Conservation (phyloP, 2,797 vertebrate genomes). For the Gobio occitaniae region DNA sequence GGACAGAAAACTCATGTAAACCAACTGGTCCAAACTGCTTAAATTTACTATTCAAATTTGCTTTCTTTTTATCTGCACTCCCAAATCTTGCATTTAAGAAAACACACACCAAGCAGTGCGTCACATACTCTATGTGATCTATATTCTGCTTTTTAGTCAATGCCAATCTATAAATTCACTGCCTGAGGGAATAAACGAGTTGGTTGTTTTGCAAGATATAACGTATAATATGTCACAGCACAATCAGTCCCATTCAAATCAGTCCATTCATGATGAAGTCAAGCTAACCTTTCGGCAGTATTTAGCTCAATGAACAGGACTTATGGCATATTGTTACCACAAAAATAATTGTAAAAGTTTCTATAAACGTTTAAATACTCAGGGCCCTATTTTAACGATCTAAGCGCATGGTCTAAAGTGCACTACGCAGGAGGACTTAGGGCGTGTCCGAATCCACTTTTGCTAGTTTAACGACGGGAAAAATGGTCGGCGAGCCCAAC, state of each 20-base stretch:
- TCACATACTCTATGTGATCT: neutral
- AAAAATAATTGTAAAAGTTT: neutral
- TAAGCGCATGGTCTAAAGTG: too few species aligned
- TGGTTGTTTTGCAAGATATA: neutral
- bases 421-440: too few species aligned
- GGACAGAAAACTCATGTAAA: neutral
- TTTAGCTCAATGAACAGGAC: neutral
- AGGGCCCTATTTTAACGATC: too few species aligned
- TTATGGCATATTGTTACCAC: neutral
- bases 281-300: neutral
- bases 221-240: neutral
- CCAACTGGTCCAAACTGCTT: conserved; percentile 10
- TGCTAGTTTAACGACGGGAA: too few species aligned
- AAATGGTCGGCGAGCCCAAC: too few species aligned
- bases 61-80: conserved; percentile 10
- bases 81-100: conserved; percentile 11
- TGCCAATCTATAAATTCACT: neutral
- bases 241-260: neutral
- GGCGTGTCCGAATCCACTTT: too few species aligned
- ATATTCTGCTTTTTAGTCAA: neutral
- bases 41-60: conserved; percentile 15
- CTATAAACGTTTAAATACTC: neutral
- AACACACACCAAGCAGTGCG: neutral
- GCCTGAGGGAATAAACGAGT: conserved; percentile 1
- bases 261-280: neutral